Percentiles rank a stretch among this genome's conserved stretches.
Conservation (phyloP, 2,113 vertebrate species). For the Thunnus maccoyii region DNA sequence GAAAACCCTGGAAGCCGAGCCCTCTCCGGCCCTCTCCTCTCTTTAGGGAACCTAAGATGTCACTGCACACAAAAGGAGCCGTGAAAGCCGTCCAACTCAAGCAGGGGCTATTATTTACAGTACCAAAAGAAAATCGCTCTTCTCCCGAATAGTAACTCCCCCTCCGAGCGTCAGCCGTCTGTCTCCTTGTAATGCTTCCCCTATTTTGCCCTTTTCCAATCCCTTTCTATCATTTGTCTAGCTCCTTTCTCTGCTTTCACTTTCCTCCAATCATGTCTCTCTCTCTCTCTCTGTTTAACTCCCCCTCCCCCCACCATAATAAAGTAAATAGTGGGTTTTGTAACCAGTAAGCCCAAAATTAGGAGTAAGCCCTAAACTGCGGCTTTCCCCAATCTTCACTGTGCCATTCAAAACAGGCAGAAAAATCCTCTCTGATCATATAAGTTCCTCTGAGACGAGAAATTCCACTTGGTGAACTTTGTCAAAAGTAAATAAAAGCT, state of each 20-base stretch:
- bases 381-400: conserved; percentile 48
- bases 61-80: conserved; percentile 79
- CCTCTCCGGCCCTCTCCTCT: conserved; percentile 66
- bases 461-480: conserved; percentile 19
- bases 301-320: conserved; percentile 38
- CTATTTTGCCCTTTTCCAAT: conserved; percentile 64
- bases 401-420: conserved; percentile 67
- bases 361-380: conserved; percentile 60
- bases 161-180: conserved; percentile 56
- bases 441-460: conserved; percentile 28
- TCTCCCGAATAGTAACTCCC: conserved; percentile 49
- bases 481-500: conserved; percentile 30
- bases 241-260: conserved; percentile 26
- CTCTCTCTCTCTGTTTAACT: conserved; percentile 28
- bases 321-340: conserved; percentile 79
- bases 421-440: conserved; percentile 42
- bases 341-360: conserved; percentile 77
- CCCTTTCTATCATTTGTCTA: conserved; percentile 51
- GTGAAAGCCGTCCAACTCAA: conserved; percentile 83
- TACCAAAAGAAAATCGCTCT: conserved; percentile 78
- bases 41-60: conserved; percentile 82
- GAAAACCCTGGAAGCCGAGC: conserved; percentile 73
- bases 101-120: conserved; percentile 84
- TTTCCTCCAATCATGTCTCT: conserved; percentile 38
- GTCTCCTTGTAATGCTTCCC: conserved; percentile 68